Evolutionary conservation across 2,888 invertebrate species (phyloP), one percentile per base, ranked within the genome.

Genomic region (Cryptops parisi): DNA sequence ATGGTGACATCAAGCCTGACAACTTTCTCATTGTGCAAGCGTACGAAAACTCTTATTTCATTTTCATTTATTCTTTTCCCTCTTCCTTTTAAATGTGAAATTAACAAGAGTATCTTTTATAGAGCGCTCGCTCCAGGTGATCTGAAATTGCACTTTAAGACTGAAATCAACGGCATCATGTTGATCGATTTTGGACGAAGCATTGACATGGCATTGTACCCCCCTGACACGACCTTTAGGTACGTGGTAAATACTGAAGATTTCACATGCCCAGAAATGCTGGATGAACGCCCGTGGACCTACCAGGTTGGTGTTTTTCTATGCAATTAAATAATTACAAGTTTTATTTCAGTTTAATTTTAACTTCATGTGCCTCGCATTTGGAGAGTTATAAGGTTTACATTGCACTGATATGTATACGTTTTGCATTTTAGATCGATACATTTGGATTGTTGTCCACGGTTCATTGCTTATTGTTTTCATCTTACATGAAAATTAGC

Each of bases 1-100:
- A 96, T 66, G 93, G 85, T 0, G 96, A 96, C 65, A 80, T 96
- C 52, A 96, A 96, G 67, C 90, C 94, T 0, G 96, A 96, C 67
- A 96, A 96, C 72, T 84, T 94, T 68, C 26, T 47, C 9, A 2
- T 47, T 19, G 9, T 12, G 3, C 5, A 27, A 19, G 26, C 33
- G 47, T 47, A 47, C 12, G 47, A 47, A 3, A 24, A 47, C 15
- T 17, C 22, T 47, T 24, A 25, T 47, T 23, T 47, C 17, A 5
- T 25, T 47, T 5, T 23, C 4, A 21, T 47, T 21, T 33, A 33
- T 33, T 33, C n/a, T n/a, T n/a, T n/a, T n/a, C n/a, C n/a, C n/a
- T n/a, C n/a, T n/a, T n/a, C n/a, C n/a, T n/a, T n/a, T n/a, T n/a
- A n/a, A n/a, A n/a, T n/a, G n/a, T n/a, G n/a, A n/a, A n/a, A n/a